A percentile compares a stretch with the other conserved stretches of the same genome.
Conservation (phyloP, 2,888 invertebrate species). For the Melieria omissa region DNA sequence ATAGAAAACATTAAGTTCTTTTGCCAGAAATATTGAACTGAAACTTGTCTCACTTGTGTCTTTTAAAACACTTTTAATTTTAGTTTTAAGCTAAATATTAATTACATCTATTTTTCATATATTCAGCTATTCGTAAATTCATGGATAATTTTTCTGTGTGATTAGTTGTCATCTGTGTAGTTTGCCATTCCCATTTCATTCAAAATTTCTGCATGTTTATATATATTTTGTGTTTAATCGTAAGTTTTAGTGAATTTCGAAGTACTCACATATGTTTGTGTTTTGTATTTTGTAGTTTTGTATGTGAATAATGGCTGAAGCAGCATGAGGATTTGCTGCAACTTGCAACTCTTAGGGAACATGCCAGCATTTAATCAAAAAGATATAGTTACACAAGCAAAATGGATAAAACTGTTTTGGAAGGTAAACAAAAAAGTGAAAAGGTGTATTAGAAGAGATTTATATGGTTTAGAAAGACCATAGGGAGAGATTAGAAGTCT, state of each 20-base stretch:
- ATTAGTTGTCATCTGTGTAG: too few relatives aligned
- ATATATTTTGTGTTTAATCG: conserved; percentile 1
- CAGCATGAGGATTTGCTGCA: too few relatives aligned
- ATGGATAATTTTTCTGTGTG: too few relatives aligned
- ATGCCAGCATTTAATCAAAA: too few relatives aligned
- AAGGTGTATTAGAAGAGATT: too few relatives aligned
- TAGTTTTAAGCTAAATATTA: neutral
- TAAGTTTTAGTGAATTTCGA: conserved; percentile 33
- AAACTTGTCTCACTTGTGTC: neutral
- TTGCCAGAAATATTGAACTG: neutral
- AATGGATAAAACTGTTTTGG: too few relatives aligned
- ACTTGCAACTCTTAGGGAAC: too few relatives aligned
- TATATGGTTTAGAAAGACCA: too few relatives aligned
- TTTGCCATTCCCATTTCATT: neutral
- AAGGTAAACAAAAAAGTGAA: too few relatives aligned
- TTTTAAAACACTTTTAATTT: neutral
- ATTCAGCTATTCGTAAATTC: neutral
- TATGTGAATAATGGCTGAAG: too few relatives aligned
- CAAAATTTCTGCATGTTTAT: neutral
- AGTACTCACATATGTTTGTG: conserved; percentile 48
- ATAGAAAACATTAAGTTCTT: conserved; percentile 51
- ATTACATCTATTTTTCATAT: neutral
- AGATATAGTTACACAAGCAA: too few relatives aligned
- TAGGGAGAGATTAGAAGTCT: too few relatives aligned
- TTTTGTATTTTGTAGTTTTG: conserved; percentile 27